Evolutionary conservation across 64 coral and sea anemone genomes (phyloP).

Genomic region (Montipora foliosa): DNA sequence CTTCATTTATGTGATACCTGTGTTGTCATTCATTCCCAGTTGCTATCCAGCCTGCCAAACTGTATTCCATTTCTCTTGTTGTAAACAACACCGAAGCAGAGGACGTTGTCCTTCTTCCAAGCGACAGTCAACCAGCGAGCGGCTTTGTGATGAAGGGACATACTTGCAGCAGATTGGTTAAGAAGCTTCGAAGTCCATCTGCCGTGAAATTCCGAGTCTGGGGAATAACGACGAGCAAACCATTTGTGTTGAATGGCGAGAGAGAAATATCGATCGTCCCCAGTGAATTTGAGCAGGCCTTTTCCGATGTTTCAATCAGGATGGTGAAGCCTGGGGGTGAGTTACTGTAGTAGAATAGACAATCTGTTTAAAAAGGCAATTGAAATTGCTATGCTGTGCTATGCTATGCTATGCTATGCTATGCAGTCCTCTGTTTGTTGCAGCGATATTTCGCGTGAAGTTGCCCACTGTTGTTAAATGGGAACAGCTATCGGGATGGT

Average conservation of each 20-base stretch:
- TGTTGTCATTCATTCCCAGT: slow-evolving; percentile 39
- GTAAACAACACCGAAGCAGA: slow-evolving; percentile 73
- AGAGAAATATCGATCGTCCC: slow-evolving; percentile 56
- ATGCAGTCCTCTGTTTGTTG: no score
- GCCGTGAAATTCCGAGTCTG: slow-evolving; percentile 74
- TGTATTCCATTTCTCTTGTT: slow-evolving; percentile 70
- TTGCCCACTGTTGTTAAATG: no score
- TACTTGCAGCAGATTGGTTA: slow-evolving; percentile 58
- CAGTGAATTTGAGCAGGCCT: slow-evolving; percentile 67
- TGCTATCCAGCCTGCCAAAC: slow-evolving; percentile 81
- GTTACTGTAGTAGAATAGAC: not conserved
- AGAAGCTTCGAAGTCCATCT: slow-evolving; percentile 65
- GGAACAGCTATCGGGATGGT: no score
- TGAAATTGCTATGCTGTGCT: no score
- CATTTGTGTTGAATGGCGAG: slow-evolving; percentile 76
- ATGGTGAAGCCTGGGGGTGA: slow-evolving; percentile 58
- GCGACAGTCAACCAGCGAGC: slow-evolving; percentile 73
- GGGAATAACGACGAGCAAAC: slow-evolving; percentile 50
- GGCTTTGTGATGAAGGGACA: slow-evolving; percentile 67
- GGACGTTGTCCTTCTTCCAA: slow-evolving; percentile 55
- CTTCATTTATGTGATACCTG: not conserved
- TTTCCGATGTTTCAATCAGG: slow-evolving; percentile 48
- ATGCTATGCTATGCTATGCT: no score
- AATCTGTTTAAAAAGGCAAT: no score
- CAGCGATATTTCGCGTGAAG: no score